Conservation (phyloP, 2,797 vertebrate species). For the Chelon auratus region DNA sequence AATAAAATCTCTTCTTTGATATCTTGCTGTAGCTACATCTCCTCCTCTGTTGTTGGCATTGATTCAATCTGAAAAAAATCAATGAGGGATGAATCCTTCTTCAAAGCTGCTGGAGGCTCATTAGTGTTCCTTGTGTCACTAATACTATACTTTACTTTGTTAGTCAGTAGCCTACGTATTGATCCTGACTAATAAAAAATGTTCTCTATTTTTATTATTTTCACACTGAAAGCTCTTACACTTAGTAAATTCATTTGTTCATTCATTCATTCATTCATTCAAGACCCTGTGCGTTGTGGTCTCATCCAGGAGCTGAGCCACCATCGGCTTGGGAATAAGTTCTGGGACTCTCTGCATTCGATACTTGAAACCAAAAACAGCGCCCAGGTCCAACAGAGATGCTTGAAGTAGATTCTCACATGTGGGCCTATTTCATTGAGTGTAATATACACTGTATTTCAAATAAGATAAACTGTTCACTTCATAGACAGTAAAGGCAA, state of each 20-base stretch:
- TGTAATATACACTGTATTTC: too few relatives aligned
- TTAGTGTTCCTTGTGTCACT: neutral
- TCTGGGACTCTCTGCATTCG: conserved; percentile 92
- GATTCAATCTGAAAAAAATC: neutral
- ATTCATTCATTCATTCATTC: too few relatives aligned
- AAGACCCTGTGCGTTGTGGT: conserved; percentile 84
- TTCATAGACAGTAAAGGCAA: neutral
- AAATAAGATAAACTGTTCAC: too few relatives aligned
- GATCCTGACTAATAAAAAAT: too few relatives aligned
- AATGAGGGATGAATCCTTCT: neutral
- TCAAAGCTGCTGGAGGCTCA: neutral
- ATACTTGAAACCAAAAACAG: conserved; percentile 84
- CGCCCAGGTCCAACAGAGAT: neutral
- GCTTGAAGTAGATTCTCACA: neutral
- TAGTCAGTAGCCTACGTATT: too few relatives aligned
- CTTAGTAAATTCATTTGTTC: too few relatives aligned
- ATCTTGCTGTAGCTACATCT: neutral
- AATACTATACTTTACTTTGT: too few relatives aligned
- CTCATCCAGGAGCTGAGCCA: conserved; percentile 82
- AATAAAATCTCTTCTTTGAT: neutral
- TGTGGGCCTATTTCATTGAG: too few relatives aligned
- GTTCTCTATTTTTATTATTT: too few relatives aligned
- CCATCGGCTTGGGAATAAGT: conserved; percentile 85
- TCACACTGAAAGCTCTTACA: neutral
- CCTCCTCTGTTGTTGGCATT: neutral